Percentiles rank a stretch among this genome's conserved stretches.
phyloP scores from a whole-genome alignment of 2,113 vertebrate genomes.

The Mungos mungo region DNA sequence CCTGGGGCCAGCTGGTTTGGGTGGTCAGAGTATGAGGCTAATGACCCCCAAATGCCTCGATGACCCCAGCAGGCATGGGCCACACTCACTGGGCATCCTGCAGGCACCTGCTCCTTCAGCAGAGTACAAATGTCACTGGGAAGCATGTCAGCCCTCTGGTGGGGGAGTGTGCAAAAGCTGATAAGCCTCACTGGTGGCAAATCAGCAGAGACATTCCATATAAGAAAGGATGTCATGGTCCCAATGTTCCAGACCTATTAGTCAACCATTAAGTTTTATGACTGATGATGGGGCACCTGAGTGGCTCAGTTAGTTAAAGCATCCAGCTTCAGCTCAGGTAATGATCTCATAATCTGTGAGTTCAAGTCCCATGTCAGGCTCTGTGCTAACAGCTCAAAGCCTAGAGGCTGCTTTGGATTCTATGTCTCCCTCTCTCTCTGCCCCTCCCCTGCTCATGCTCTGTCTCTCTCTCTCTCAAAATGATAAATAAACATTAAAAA shows the following conservation, averaged over 20 bases:
- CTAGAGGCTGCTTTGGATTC: too few species aligned
- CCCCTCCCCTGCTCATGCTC: too few species aligned
- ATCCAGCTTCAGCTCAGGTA: too few species aligned
- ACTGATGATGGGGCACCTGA: too few species aligned
- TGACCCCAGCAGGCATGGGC: background rate
- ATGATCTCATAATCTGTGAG: too few species aligned
- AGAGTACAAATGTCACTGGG: accelerated
- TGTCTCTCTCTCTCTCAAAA: too few species aligned
- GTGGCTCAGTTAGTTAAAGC: too few species aligned
- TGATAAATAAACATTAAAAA: too few species aligned
- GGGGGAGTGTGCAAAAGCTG: background rate
- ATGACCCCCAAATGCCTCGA: background rate
- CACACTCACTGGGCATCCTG: background rate
- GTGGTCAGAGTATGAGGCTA: background rate
- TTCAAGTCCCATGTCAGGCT: too few species aligned
- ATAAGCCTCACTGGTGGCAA: accelerated
- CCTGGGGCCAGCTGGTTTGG: background rate
- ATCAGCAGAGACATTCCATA: background rate
- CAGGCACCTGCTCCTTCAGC: background rate
- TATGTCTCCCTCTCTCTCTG: too few species aligned
- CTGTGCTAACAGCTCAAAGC: too few species aligned
- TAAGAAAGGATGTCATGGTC: background rate
- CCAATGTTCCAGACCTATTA: accelerated
- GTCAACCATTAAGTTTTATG: background rate
- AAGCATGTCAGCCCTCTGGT: background rate